These are phyloP conservation scores for Drosophila pseudotalamancana DNA, from an alignment of 2,888 invertebrate genomes.

Conservation along the genomic window DNA sequence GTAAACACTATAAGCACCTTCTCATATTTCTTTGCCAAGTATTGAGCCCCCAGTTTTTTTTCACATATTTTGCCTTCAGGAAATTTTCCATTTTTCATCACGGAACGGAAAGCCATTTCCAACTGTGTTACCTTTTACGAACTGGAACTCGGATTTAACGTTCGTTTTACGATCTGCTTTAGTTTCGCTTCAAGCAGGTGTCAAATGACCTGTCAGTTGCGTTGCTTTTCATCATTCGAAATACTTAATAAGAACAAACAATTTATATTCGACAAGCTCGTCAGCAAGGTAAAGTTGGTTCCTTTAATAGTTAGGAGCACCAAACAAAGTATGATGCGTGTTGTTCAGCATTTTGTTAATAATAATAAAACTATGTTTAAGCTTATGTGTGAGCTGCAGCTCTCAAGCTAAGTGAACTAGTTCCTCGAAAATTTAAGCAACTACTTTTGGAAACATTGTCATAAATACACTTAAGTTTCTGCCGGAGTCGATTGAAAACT, in stretches of 20 bases:
- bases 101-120: background rate
- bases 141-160: background rate
- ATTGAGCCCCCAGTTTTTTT: too few species aligned
- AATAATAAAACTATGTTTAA: background rate
- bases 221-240: background rate
- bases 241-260: background rate
- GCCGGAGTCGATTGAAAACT: constrained; percentile 19
- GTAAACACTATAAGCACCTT: too few species aligned
- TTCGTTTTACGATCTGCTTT: constrained; percentile 12
- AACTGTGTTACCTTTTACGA: background rate
- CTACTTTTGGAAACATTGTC: constrained; percentile 42
- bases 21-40: too few species aligned
- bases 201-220: constrained; percentile 5
- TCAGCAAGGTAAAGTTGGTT: constrained; percentile 1
- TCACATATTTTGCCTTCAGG: too few species aligned
- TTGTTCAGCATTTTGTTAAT: background rate
- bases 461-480: constrained; percentile 11
- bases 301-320: background rate
- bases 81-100: background rate
- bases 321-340: background rate
- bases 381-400: background rate
- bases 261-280: background rate
- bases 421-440: constrained; percentile 25
- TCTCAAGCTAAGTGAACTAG: constrained; percentile 14
- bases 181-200: background rate